Conservation (phyloP, 2,888 invertebrate species). For the Lepetodrilus schrolli region DNA sequence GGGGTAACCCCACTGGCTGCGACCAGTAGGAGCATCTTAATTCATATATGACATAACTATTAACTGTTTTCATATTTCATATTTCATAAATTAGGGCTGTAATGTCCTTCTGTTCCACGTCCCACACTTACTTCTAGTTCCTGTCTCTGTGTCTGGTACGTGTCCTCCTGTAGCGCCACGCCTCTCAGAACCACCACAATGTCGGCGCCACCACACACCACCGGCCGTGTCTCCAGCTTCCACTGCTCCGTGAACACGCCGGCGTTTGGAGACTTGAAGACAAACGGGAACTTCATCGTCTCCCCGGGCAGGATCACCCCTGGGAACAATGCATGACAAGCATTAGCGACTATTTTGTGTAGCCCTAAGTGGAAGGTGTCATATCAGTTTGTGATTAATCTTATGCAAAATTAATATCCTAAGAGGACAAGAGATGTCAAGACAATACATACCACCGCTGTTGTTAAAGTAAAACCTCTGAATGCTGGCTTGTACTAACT, state of each 20-base stretch:
- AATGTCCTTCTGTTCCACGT: too few relatives aligned
- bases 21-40: too few relatives aligned
- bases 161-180: conserved; percentile 72
- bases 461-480: conserved; percentile 76
- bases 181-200: conserved; percentile 73
- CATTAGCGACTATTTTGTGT: too few relatives aligned
- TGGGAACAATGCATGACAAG: too few relatives aligned
- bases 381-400: too few relatives aligned
- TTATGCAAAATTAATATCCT: too few relatives aligned
- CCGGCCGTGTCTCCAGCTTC: conserved; percentile 73
- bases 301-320: conserved; percentile 75
- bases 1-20: too few relatives aligned
- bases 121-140: conserved; percentile 70
- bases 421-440: too few relatives aligned
- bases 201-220: conserved; percentile 72
- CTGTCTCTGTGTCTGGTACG: conserved; percentile 63
- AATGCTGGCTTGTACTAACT: conserved; percentile 63
- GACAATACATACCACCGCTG: conserved; percentile 63
- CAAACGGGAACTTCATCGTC: conserved; percentile 73
- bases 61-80: too few relatives aligned
- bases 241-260: conserved; percentile 75
- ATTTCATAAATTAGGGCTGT: background rate
- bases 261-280: conserved; percentile 74
- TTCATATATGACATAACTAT: too few relatives aligned
- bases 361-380: too few relatives aligned